Base-by-base conservation (phyloP, 2,113 vertebrate genomes). In the Haemorhous mexicanus region DNA sequence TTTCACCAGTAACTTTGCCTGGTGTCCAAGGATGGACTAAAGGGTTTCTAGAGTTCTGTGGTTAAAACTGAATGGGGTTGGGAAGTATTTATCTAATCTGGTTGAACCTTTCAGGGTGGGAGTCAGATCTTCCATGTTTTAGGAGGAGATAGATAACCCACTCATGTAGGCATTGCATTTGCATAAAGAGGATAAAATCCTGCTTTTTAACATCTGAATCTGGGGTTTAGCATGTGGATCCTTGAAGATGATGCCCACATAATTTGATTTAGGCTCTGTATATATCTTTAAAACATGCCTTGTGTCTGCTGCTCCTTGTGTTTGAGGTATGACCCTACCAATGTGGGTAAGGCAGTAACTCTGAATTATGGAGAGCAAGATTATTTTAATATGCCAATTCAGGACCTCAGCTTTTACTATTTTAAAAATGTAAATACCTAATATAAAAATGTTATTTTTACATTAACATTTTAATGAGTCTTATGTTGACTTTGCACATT, bases 391-490 rank as follows among this genome's bases (percentile, higher is more conserved):
- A 76, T 30, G 72, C 33, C 46, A 27, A 56, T 84, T 83, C 26
- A 52, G 47, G 5, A 61, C 49, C 52, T 92, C 77, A 56, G 69
- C 43, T 92, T 90, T 91, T 82, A 53, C 44, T 78, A 83, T 80
- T 84, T 22, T 9, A 28, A 91, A 94, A 94, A 79, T 66, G 63
- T 92, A 94, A 96, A 97, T 76, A 73, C 59, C 82, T 85, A 84
- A 95, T 87, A 87, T 35, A 79, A 97, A 96, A 96, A 78, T 87
- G 41, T 93, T 95, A 92, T 94, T 95, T 94, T 96, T 95, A 92
- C 90, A 93, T 96, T 97, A 94, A 96, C 85, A 89, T 96, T 95
- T 97, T 97, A 94, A 97, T 92, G 85, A 96, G 63, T 78, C 84
- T 89, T 70, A 13, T 93, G 64, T 96, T 96, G 91, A 93, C 86